Percentiles rank a stretch among this genome's conserved stretches.
phyloP scores from a whole-genome alignment of 2,113 vertebrate species.

The Ibidorhyncha struthersii region DNA sequence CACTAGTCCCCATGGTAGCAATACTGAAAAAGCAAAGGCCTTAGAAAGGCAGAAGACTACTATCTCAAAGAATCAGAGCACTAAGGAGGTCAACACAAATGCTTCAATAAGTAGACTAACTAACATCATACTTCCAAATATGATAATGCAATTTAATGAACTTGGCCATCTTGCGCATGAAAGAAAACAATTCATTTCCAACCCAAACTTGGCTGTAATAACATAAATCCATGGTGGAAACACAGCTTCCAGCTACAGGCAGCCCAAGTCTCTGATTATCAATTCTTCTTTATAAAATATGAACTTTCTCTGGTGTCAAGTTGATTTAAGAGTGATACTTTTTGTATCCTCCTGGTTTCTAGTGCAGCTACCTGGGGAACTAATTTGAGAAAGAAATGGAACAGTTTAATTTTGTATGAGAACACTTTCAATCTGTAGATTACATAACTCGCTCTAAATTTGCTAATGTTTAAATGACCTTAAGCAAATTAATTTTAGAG shows the following conservation, averaged over 20 bases:
- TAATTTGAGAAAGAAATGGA: neutral
- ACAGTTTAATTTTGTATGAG: constrained; percentile 11
- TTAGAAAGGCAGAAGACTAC: neutral
- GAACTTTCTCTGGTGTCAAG: neutral
- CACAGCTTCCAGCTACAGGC: neutral
- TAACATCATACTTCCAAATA: neutral
- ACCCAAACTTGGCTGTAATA: neutral
- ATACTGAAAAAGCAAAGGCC: neutral
- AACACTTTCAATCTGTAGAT: neutral
- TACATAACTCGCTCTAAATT: neutral
- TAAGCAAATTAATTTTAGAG: neutral
- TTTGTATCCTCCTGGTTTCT: neutral
- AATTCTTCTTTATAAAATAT: neutral
- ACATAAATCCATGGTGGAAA: neutral
- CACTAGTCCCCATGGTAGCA: neutral
- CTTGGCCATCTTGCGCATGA: neutral
- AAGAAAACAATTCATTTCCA: neutral
- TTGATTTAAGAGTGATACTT: neutral
- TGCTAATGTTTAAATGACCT: neutral
- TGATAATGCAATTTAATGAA: neutral
- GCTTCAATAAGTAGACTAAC: neutral
- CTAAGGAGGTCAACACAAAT: neutral
- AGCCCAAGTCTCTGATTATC: neutral
- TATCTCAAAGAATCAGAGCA: neutral
- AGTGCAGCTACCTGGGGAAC: neutral